A percentile compares a stretch with the other conserved stretches of the same genome.
phyloP scores from a whole-genome alignment of 2,797 vertebrate genomes.

The Echeneis naucrates region DNA sequence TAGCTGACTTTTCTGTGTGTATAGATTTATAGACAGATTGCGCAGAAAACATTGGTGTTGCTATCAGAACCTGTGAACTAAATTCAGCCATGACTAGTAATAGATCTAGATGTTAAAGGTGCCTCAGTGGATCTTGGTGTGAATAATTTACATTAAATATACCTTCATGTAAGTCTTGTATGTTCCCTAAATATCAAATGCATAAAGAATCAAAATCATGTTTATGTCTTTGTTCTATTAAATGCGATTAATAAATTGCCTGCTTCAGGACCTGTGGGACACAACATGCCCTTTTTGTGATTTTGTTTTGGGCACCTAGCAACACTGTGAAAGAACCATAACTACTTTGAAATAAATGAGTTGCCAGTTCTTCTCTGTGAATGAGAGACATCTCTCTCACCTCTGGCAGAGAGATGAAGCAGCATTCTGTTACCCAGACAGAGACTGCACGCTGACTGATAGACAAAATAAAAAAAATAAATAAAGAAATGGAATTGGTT shows the following conservation, averaged over 20 bases:
- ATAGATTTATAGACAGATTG: slow-evolving; percentile 28
- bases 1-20: slow-evolving; percentile 7
- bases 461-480: too few species aligned
- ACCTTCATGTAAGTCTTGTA: slow-evolving; percentile 6
- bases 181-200: slow-evolving; percentile 19
- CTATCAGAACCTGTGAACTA: background rate
- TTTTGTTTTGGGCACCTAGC: too few species aligned
- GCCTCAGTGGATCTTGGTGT: background rate
- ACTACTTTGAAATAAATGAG: too few species aligned
- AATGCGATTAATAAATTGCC: background rate
- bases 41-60: background rate
- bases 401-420: too few species aligned
- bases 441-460: too few species aligned
- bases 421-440: too few species aligned
- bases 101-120: slow-evolving; percentile 5
- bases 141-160: too few species aligned
- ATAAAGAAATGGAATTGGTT: too few species aligned
- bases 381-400: too few species aligned
- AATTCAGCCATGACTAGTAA: slow-evolving; percentile 9
- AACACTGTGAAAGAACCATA: too few species aligned
- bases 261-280: background rate
- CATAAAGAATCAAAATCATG: slow-evolving; percentile 12
- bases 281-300: too few species aligned
- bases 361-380: too few species aligned
- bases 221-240: slow-evolving; percentile 16